Conservation (phyloP, 1,140 invertebrate species). For the Sitobion miscanthi region DNA sequence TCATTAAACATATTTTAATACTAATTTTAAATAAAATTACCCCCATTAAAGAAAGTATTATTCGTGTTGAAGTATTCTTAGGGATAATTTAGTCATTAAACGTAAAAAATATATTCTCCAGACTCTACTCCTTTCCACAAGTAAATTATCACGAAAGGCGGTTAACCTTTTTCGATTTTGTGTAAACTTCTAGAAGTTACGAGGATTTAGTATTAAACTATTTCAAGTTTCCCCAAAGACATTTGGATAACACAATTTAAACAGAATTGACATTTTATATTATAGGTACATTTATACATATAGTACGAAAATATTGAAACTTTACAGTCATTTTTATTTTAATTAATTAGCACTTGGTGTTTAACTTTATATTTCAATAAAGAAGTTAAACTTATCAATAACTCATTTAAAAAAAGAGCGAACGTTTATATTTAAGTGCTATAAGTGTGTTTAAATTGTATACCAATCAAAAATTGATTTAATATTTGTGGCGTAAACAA, state of each 20-base stretch:
- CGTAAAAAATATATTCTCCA: neutral
- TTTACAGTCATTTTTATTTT: neutral
- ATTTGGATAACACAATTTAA: neutral
- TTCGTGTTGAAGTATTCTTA: neutral
- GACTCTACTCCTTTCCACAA: neutral
- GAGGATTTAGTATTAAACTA: slow-evolving; percentile 1
- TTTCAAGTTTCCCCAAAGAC: neutral
- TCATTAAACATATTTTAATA: neutral
- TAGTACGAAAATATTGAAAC: neutral
- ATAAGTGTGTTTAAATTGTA: too few relatives aligned
- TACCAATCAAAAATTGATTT: neutral
- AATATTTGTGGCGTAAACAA: neutral
- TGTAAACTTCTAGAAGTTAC: neutral
- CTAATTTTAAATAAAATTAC: neutral
- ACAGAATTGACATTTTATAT: neutral
- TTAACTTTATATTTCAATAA: neutral
- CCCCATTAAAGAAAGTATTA: neutral
- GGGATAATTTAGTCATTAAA: neutral
- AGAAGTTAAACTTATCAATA: neutral
- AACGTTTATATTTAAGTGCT: neutral
- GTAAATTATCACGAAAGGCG: neutral
- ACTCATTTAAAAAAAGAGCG: neutral
- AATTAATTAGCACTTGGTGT: neutral
- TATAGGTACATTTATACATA: neutral
- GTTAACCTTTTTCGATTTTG: neutral